Conservation (phyloP, 1,140 invertebrate genomes). For the Apolygus lucorum region DNA sequence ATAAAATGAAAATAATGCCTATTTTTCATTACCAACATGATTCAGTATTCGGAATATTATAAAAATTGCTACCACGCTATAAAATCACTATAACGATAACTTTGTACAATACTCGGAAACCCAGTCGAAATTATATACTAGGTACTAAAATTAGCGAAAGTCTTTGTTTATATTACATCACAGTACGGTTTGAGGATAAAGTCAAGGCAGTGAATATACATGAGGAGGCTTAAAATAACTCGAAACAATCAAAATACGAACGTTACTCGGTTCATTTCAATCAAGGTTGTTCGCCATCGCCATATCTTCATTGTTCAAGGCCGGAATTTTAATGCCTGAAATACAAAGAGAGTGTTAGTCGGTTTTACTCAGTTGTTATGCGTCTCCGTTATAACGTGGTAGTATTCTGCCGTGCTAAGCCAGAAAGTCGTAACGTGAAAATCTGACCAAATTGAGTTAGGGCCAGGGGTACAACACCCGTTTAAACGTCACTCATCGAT, state of each 20-base stretch:
- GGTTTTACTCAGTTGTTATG: not conserved
- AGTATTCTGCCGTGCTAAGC: too few relatives aligned
- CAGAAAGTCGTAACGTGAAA: too few relatives aligned
- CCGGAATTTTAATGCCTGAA: not conserved
- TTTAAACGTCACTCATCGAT: too few relatives aligned
- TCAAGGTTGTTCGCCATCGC: not conserved
- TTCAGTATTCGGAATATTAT: too few relatives aligned
- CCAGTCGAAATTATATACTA: not conserved
- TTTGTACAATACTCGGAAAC: too few relatives aligned
- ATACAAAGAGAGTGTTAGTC: not conserved
- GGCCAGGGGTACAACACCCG: too few relatives aligned
- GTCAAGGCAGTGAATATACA: not conserved
- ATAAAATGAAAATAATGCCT: too few relatives aligned
- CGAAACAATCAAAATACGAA: not conserved
- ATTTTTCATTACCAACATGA: too few relatives aligned
- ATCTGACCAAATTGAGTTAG: too few relatives aligned
- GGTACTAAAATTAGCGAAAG: constrained; percentile 1
- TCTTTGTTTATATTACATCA: not conserved
- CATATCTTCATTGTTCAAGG: not conserved
- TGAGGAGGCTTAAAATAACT: not conserved
- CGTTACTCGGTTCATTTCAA: not conserved
- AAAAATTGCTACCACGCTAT: too few relatives aligned
- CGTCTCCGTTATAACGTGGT: not conserved
- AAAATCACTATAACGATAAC: too few relatives aligned
- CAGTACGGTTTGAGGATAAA: not conserved